A percentile compares a stretch with the other conserved stretches of the same genome.
Evolutionary conservation across 2,797 vertebrate genomes (phyloP).

Genomic region (Fundulus diaphanus): DNA sequence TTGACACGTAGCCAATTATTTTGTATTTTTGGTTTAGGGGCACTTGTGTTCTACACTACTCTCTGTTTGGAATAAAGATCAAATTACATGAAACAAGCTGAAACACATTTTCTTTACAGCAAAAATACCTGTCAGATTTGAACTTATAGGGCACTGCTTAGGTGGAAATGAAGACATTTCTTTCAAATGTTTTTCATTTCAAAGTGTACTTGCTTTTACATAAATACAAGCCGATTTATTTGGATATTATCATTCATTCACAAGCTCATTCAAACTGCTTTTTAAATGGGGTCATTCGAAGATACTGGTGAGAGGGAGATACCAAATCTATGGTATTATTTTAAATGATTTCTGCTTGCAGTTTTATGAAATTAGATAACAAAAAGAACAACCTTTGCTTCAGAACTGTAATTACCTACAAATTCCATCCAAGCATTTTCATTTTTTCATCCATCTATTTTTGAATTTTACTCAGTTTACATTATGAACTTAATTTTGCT

Average conservation of each 20-base stretch:
- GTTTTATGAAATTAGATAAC: background rate
- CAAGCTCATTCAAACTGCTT: background rate
- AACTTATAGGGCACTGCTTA: background rate
- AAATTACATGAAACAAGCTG: background rate
- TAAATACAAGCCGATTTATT: background rate
- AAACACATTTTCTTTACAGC: background rate
- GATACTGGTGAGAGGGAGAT: background rate
- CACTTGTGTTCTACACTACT: background rate
- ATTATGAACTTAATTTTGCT: background rate
- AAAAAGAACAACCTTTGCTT: background rate
- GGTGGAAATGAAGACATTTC: background rate
- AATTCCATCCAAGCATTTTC: background rate
- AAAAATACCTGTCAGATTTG: background rate
- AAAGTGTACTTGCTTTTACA: background rate
- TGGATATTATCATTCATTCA: background rate
- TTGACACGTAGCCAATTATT: background rate
- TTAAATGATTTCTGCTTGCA: background rate
- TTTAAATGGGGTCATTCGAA: background rate
- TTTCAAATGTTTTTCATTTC: no score
- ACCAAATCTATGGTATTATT: background rate
- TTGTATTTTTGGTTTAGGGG: background rate
- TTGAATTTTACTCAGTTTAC: background rate
- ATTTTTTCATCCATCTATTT: no score
- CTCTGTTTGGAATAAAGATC: background rate
- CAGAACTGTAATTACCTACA: background rate